Evolutionary conservation across 2,888 invertebrate species (phyloP).

Genomic region (Erebia palarica): DNA sequence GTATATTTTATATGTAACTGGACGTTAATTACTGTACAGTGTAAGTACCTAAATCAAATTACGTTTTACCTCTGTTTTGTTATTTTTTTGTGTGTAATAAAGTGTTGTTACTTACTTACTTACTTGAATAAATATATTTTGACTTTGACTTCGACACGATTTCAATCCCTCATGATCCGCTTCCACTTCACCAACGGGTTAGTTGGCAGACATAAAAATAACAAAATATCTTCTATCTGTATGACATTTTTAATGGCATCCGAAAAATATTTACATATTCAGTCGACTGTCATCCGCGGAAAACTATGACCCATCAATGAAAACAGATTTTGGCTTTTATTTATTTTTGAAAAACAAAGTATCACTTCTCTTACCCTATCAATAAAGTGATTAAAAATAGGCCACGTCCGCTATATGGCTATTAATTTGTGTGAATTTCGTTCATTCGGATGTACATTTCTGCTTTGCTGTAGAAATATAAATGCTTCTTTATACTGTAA

Average conservation of each 20-base stretch:
- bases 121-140: too few species aligned
- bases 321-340: conserved; percentile 63
- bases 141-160: too few species aligned
- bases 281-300: conserved; percentile 42
- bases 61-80: too few species aligned
- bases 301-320: conserved; percentile 50
- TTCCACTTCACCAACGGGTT: too few species aligned
- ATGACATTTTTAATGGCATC: conserved; percentile 45
- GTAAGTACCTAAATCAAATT: too few species aligned
- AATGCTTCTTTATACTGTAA: not conserved
- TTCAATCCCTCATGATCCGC: too few species aligned
- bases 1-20: too few species aligned
- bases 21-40: too few species aligned
- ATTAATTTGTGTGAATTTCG: conserved; percentile 15
- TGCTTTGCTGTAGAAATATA: not conserved
- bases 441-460: not conserved
- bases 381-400: conserved; percentile 39
- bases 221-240: conserved; percentile 23
- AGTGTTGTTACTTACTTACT: too few species aligned
- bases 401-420: conserved; percentile 19
- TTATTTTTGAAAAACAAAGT: conserved; percentile 54
- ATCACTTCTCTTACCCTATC: conserved; percentile 38
- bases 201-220: conserved; percentile 15
- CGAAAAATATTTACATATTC: conserved; percentile 53
- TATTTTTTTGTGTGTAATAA: too few species aligned